Evolutionary conservation across 2,797 vertebrate genomes (phyloP), one percentile per base, ranked within the genome.

Genomic region (Myotis daubentonii): DNA sequence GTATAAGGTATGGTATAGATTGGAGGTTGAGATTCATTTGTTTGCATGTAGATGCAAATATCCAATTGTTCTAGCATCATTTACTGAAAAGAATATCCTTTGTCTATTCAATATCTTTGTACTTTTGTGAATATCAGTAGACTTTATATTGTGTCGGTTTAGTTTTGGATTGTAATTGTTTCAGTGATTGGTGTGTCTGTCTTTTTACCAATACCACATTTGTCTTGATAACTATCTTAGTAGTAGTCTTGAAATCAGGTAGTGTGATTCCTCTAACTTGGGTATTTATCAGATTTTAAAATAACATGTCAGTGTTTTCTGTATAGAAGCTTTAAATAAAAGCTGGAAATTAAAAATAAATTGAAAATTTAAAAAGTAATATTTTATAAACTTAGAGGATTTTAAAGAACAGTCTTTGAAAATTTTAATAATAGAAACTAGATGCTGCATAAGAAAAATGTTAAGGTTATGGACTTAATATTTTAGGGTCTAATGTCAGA

Each of bases 381-480:
- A 66, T 80, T 75, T 87, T 41, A 68, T 81, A 68, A 91, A 81
- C 9, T 75, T 71, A 65, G 51, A 86, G 25, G 55, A 53, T 75
- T 89, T 53, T 2, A 65, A 70, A 70, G 84, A 76, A 25, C 5
- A 38, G 23, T 49, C 9, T 11, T 75, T 84, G 70, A 82, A 62
- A 76, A 82, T 87, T 79, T 92, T 44, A 71, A 8, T 72, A 74
- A 66, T 89, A 68, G 55, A 84, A 92, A 75, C 30, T 94, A 86
- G 51, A n/a, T 93, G 60, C 25, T 70, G 8, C 20, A 11, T 23
- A 81, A 30, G 75, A 66, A 91, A 75, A 75, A 76, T 68, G 9
- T 70, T 79, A 66, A 75, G 41, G n/a, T 71, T 38, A 82, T 71
- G 10, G 36, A 57, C 53, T 75, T 92, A 55, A 23, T 92, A 80